Evolutionary conservation across 2,113 vertebrate species (phyloP), one percentile per base, ranked within the genome.

Genomic region (Rhagologus leucostigma): DNA sequence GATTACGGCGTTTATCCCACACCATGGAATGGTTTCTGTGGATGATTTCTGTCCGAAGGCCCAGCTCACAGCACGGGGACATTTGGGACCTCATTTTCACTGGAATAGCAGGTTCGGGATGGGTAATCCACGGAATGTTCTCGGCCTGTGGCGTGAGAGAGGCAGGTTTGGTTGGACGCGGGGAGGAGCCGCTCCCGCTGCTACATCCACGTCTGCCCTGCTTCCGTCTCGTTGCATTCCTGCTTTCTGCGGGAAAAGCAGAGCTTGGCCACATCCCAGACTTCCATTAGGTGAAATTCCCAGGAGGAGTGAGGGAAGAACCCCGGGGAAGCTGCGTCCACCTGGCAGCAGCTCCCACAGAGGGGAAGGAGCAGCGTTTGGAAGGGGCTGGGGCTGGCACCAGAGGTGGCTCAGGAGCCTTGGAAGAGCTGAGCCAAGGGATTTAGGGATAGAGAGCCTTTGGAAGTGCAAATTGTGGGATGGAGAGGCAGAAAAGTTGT

Each of bases 81-180:
- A 0, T 18, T 44, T 10, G 16, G 56, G 37, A 29, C 1, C 1
- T 6, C 2, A 8, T 50, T 63, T 50, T 23, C 16, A 2, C 6
- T 16, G 47, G 11, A 44, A 23, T 3, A 6, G 30, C 37, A 2
- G 16, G 30, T 6, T 75, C 3, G 9, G 33, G 47, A 32, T 0
- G 10, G 21, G 44, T 4, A 7, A 49, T 30, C 49, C 9, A 3
- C 0, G 32, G 1, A 1, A 10, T 39, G 39, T 9, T 50, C 18
- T 16, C 41, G 10, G 16, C 24, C 3, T 0, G 1, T 7, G 47
- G 33, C 35, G 5, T 0, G 10, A 6, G 23, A 29, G 57, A 24
- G 46, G 13, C 29, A n/a, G 27, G 11, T 50, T 57, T 9, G n/a
- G 17, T 3, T 14, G 42, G 47, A 27, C 0, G 1, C 0, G 4